These are phyloP conservation scores for Chlamydotis undulata DNA, from an alignment of 2,113 vertebrate genomes.

Conservation along the genomic window DNA sequence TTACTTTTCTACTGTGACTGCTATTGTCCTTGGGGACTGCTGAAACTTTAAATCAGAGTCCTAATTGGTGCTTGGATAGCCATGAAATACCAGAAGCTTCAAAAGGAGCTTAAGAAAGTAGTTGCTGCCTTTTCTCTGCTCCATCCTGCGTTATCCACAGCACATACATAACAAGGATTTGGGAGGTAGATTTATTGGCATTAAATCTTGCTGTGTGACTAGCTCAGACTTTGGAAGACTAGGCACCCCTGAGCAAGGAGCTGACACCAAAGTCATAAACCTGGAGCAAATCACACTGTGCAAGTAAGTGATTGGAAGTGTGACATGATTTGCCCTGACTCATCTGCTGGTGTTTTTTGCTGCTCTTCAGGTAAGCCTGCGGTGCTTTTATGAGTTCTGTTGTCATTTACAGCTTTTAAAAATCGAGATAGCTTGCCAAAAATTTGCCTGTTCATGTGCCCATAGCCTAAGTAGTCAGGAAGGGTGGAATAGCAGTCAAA, in stretches of 20 bases:
- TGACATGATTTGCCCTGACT: not conserved
- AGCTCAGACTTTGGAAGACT: slow-evolving; percentile 17
- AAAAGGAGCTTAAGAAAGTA: slow-evolving; percentile 46
- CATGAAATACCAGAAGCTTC: slow-evolving; percentile 42
- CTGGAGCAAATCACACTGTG: slow-evolving; percentile 27
- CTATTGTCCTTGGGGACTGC: slow-evolving; percentile 25
- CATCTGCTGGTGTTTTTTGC: not conserved
- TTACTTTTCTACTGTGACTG: slow-evolving; percentile 15
- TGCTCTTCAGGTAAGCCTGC: not conserved
- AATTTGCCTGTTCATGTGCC: not conserved
- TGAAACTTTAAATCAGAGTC: slow-evolving; percentile 41
- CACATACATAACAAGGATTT: slow-evolving; percentile 33
- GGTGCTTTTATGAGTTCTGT: not conserved
- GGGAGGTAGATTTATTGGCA: not conserved
- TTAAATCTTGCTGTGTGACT: slow-evolving; percentile 35
- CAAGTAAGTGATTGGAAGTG: too few relatives aligned
- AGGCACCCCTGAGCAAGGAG: not conserved
- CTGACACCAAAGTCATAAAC: slow-evolving; percentile 19
- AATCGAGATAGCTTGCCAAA: not conserved
- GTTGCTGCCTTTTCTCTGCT: slow-evolving; percentile 11
- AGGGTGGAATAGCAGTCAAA: not conserved
- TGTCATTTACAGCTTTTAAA: not conserved
- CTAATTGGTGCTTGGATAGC: slow-evolving; percentile 31
- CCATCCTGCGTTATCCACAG: not conserved
- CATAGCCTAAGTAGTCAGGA: not conserved